Evolutionary conservation across 1,140 invertebrate genomes (phyloP).

Genomic region (Maconellicoccus hirsutus): DNA sequence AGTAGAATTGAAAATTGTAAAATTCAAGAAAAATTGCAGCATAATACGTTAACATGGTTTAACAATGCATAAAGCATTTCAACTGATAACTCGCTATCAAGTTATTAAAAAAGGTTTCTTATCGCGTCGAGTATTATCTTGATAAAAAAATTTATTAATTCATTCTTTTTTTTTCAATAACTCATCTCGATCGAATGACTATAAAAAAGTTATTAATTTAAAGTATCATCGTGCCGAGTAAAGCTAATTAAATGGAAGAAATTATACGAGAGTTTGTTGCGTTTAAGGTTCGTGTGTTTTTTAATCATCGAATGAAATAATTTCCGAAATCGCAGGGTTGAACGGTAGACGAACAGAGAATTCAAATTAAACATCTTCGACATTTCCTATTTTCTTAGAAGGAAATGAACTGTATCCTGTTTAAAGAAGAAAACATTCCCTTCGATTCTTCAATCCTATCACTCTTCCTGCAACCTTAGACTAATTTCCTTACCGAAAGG

Average conservation of each 20-base stretch:
- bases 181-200: background rate
- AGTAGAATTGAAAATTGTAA: too few relatives aligned
- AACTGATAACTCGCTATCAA: too few relatives aligned
- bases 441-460: slow-evolving; percentile 11
- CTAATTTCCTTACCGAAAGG: background rate
- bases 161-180: background rate
- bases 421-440: slow-evolving; percentile 3
- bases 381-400: slow-evolving; percentile 1
- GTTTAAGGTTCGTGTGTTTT: background rate
- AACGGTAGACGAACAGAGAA: background rate
- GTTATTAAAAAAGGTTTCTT: background rate
- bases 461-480: background rate
- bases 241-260: background rate
- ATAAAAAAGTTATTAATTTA: slow-evolving; percentile 15
- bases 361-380: slow-evolving; percentile 18
- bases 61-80: too few relatives aligned
- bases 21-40: too few relatives aligned
- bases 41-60: too few relatives aligned
- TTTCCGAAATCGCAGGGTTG: background rate
- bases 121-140: background rate
- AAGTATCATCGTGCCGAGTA: background rate
- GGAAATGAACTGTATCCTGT: slow-evolving; percentile 20
- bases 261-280: too few relatives aligned
- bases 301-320: slow-evolving; percentile 11
- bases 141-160: background rate